Evolutionary conservation across 1,140 invertebrate genomes (phyloP), one percentile per base, ranked within the genome.

Genomic region (Adoxophyes honmai): DNA sequence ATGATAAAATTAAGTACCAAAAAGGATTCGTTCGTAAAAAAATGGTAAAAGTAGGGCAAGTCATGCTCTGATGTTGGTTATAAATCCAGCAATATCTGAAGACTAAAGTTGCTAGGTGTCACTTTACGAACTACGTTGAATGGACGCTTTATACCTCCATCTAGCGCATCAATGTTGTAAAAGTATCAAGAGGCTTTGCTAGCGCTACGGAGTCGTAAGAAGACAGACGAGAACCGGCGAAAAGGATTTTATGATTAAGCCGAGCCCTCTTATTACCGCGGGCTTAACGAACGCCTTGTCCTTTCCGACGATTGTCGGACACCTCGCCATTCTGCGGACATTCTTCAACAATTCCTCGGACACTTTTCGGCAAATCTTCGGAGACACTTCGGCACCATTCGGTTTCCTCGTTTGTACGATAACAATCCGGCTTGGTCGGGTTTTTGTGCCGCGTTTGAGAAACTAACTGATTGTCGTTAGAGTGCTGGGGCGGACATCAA

Each of bases 221-320:
- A 28, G 18, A 48, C 42, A 48, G 14, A 7, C 18, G 18, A 13
- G 18, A 48, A 48, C 42, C 18, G 42, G 14, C 42, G n/a, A 48
- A 44, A 48, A 33, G 42, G 42, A 33, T 28, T 48, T 28, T 28
- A 33, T 48, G 21, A 48, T 48, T 48, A 48, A 48, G 42, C 42
- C 42, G 42, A 48, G 11, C 28, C 42, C 6, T 48, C 42, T 48
- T 48, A 48, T 48, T 48, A 48, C 21, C 18, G 42, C 16, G 42
- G 16, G n/a, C 42, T 28, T 48, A 48, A 48, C 42, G 42, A 48
- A 33, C 16, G 42, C n/a, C 21, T 48, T 48, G 39, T 48, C 42
- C 42, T 13, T 7, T 28, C 10, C 21, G 2, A 21, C 42, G 42
- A 48, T 48, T 33, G 42, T 48, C 21, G 21, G 42, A n/a, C 42